Conservation (phyloP, 1,140 invertebrate species). For the Pectinophora gossypiella region DNA sequence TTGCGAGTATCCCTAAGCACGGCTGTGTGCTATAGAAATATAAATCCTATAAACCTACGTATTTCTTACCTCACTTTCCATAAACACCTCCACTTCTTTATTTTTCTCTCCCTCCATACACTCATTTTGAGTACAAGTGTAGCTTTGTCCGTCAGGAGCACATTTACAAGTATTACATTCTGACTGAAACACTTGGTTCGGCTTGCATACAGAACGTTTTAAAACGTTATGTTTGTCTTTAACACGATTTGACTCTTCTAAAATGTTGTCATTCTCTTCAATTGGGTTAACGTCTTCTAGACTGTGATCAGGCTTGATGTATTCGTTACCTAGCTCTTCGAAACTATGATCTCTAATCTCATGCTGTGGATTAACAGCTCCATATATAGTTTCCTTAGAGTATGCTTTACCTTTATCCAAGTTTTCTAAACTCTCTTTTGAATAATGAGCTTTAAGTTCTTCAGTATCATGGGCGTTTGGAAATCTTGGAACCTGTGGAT, state of each 20-base stretch:
- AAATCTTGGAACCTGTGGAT: no score
- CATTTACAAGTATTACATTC: constrained; percentile 64
- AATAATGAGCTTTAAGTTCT: no score
- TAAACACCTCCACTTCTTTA: constrained; percentile 59
- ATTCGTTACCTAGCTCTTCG: not conserved
- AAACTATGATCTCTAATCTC: not conserved
- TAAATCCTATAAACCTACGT: no score
- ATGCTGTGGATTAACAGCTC: no score
- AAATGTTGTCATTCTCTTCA: not conserved
- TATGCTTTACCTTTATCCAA: no score
- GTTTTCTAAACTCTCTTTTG: no score
- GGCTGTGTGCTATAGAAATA: no score
- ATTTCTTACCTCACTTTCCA: constrained; percentile 38
- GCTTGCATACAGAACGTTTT: constrained; percentile 37
- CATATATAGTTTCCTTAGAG: no score
- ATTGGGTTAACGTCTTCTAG: not conserved
- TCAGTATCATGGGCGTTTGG: no score
- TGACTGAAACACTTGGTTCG: constrained; percentile 36
- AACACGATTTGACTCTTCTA: not conserved
- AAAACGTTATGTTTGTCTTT: constrained; percentile 3
- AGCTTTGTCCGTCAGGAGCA: constrained; percentile 39
- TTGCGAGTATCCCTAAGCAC: no score
- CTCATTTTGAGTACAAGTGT: constrained; percentile 48
- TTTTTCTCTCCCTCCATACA: constrained; percentile 42
- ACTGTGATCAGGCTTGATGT: not conserved